These are phyloP conservation scores for Anableps anableps DNA, from an alignment of 2,797 vertebrate genomes.

Conservation along the genomic window DNA sequence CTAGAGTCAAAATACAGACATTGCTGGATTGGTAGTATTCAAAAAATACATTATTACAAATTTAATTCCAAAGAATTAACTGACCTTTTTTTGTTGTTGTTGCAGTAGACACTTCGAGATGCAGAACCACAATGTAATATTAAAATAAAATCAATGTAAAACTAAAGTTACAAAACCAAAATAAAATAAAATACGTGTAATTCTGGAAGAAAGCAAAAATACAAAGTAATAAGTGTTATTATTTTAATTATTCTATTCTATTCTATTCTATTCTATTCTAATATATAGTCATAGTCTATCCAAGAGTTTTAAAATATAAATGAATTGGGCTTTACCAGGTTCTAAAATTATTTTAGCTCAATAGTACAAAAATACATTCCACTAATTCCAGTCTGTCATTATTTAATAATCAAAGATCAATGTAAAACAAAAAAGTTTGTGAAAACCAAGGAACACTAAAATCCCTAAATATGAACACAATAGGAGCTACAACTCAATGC, in stretches of 20 bases:
- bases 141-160: background rate
- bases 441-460: background rate
- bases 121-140: background rate
- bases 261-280: background rate
- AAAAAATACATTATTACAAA: background rate
- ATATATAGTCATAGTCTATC: background rate
- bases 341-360: background rate
- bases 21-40: background rate
- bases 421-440: background rate
- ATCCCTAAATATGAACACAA: background rate
- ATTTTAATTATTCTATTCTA: background rate
- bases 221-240: background rate
- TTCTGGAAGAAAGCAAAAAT: background rate
- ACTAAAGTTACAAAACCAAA: background rate
- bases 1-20: background rate
- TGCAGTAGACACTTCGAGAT: background rate
- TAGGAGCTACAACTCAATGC: background rate
- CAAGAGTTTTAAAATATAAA: background rate
- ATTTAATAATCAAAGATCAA: background rate
- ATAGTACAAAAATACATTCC: background rate
- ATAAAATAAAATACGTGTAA: background rate
- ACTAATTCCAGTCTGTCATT: background rate
- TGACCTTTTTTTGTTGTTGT: background rate
- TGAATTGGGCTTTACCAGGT: background rate
- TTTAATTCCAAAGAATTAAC: background rate